Evolutionary conservation across 30 jellyfish, hydroid and myxozoan genomes (phyloP), one percentile per base, ranked within the genome.

Genomic region (Cassiopea andromeda): DNA sequence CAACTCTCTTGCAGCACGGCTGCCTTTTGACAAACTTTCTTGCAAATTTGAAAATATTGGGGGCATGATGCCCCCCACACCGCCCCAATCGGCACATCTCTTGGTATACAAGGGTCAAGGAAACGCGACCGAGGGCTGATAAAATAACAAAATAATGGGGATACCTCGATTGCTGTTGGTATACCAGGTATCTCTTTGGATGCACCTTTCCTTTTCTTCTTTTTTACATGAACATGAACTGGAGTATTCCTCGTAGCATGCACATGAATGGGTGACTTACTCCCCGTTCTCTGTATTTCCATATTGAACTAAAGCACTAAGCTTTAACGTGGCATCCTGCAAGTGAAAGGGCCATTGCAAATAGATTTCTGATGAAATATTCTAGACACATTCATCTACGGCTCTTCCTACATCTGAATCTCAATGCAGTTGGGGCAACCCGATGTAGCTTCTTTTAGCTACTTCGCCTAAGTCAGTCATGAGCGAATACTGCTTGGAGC

Each of bases 221-320:
- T 85, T 78, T 86, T 92, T 44, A 92, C 94, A 85, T 92, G 97
- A 58, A 92, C 97, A 76, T 92, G 97, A 46, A 92, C 97, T 66
- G 97, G 95, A 9, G 97, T 92, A 54, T 92, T 90, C 77, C 83
- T 92, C 19, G 97, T 94, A 77, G 85, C 97, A 75, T 92, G 97
- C 15, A 92, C 95, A 80, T 92, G 97, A 73, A 92, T 92, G 44
- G 97, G 97, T 43, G 97, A 92, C 67, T 92, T 86, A 44, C 90
- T 85, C 48, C 85, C 91, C 18, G 69, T 46, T 75, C 93, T 79
- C 71, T 80, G 89, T 44, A 84, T 48, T 74, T 83, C 97, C 97
- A 92, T 92, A 73, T 60, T 84, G 77, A 69, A 43, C 60, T 50
- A 19, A 46, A 54, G 44, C 6, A 27, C 8, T 2, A 64, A 17